These are phyloP conservation scores for Pelosia muscerda DNA, from an alignment of 2,888 invertebrate species.

Conservation along the genomic window DNA sequence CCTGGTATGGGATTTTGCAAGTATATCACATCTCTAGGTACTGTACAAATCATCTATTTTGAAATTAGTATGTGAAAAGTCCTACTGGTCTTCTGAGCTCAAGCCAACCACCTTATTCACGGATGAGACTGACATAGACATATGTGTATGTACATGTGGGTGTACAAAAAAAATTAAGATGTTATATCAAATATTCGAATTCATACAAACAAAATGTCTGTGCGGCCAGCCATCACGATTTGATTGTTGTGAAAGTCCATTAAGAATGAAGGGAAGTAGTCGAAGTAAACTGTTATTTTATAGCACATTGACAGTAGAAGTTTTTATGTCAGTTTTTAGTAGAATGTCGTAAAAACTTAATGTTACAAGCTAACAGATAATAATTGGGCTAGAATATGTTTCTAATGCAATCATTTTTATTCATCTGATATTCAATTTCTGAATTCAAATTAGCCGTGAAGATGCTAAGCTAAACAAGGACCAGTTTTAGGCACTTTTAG, in stretches of 20 bases:
- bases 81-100: too few relatives aligned
- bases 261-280: constrained; percentile 64
- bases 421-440: not conserved
- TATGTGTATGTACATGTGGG: too few relatives aligned
- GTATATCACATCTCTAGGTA: too few relatives aligned
- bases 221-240: constrained; percentile 49
- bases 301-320: constrained; percentile 68
- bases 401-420: constrained; percentile 20
- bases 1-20: too few relatives aligned
- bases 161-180: constrained; percentile 1
- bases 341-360: constrained; percentile 62
- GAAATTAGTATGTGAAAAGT: too few relatives aligned
- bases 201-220: constrained; percentile 49
- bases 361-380: constrained; percentile 58
- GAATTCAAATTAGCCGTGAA: not conserved
- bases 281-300: constrained; percentile 70
- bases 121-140: not conserved
- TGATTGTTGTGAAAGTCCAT: constrained; percentile 59
- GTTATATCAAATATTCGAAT: constrained; percentile 38
- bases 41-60: too few relatives aligned
- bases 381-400: constrained; percentile 44
- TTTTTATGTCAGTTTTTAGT: constrained; percentile 71
- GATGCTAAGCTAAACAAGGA: too few relatives aligned
- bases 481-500: too few relatives aligned
- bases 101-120: too few relatives aligned